Evolutionary conservation across 2,113 vertebrate species (phyloP), one percentile per base, ranked within the genome.

Genomic region (Chaetops frenatus): DNA sequence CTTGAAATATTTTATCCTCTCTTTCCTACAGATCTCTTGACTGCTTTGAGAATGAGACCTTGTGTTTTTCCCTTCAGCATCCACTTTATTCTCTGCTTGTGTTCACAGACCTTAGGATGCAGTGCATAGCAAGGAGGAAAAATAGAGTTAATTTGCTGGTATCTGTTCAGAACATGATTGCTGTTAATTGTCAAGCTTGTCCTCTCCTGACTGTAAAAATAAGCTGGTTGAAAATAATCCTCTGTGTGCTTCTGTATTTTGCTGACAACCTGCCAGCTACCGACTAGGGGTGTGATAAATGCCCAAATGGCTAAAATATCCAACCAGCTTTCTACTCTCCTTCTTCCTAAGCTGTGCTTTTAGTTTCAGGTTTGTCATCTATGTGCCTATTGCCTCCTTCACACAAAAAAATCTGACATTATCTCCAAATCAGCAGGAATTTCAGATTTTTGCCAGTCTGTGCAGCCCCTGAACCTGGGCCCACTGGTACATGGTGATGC

Each of bases 121-220:
- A 28, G 51, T 58, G 77, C 50, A 14, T 66, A 28, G 50, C 42
- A 62, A 90, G 67, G 45, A 81, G 17, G 11, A n/a, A 74, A 60
- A 72, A 25, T 23, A 31, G 69, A 92, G 50, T 91, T 96, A 93
- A 95, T 97, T 97, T 96, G 80, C 92, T 92, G 81, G 45, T 92
- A 57, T 95, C 92, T 93, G 86, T 54, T 95, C 76, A 67, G 88
- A 93, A 79, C 80, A 70, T 6, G 86, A 85, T 78, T 92, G 88
- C 62, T 90, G 74, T 65, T 96, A 93, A 96, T 96, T 92, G 66
- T 70, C 54, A 87, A 86, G 73, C 70, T 82, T 79, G 45, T 40
- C 51, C 64, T 88, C 71, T 92, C 31, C 51, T 51, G 80, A 47
- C 70, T 96, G 81, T 84, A 92, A 53, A 95, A 90, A 88, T 66